Base-by-base conservation (phyloP, 2,113 vertebrate species). In the Hydrolagus affinis region DNA sequence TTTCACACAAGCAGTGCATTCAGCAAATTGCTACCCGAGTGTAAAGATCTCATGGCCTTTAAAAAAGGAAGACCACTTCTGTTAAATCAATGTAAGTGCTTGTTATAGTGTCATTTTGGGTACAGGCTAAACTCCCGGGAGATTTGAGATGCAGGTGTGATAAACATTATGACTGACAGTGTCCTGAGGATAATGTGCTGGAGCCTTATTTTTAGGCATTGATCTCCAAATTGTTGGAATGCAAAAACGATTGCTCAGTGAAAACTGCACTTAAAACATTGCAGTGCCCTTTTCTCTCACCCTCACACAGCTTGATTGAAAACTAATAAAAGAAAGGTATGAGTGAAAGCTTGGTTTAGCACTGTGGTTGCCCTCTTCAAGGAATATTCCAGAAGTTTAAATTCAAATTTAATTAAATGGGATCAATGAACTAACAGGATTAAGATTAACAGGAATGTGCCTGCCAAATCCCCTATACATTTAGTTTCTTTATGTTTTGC, bases 61-160 rank as follows among this genome's bases (percentile, higher is more conserved):
- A 60, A 60, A 83, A 66, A 83, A 30, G 59, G 66, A 19, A 83
- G 23, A 28, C 62, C 32, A 83, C 64, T 83, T 64, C 19, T 10
- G 14, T 28, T 30, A 17, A 28, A 59, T 80, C n/a, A 23, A 62
- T 64, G 59, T 11, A 64, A 62, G 57, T 83, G 78, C 62, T 32
- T 60, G 64, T 83, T 83, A 28, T 60, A 28, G 11, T 64, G 25
- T 83, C 78, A 21, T 9, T 83, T 15, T 21, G 78, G 15, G 62
- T 83, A 10, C 78, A 32, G 66, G 62, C 25, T 56, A 28, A 83
- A 66, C 78, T 83, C 78, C 23, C 11, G 59, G 32, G 78, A 83
- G 62, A 83, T 28, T 11, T 15, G 59, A 83, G 62, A 32, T 32
- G 78, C 78, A 83, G 78, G 62, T 83, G 78, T 32, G 78, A 83